A percentile compares a stretch with the other conserved stretches of the same genome.
Conservation (phyloP, 2,797 vertebrate genomes). For the Anguilla anguilla region DNA sequence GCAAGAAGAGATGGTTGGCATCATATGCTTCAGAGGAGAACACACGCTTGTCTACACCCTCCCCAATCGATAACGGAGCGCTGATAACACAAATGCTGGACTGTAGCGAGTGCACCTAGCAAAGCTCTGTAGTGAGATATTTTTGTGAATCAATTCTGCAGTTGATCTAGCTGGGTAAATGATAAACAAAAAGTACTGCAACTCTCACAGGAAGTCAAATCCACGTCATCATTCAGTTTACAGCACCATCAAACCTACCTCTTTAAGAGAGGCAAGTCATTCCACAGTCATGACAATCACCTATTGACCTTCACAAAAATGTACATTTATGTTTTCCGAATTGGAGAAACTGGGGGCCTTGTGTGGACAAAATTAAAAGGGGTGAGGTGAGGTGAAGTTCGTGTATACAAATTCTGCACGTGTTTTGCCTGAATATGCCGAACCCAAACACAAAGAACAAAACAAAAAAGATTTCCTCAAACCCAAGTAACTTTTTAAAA, state of each 20-base stretch:
- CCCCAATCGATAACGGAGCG: no score
- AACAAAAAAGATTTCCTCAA: neutral
- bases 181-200: neutral
- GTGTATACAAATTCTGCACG: neutral
- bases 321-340: neutral
- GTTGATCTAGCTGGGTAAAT: neutral
- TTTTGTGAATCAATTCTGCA: neutral
- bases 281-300: neutral
- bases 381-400: neutral
- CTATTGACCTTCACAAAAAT: neutral
- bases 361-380: neutral
- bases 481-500: neutral
- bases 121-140: neutral
- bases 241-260: neutral
- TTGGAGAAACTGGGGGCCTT: neutral
- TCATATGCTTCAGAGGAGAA: no score
- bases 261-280: neutral
- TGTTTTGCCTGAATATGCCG: slow-evolving; percentile 40
- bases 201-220: neutral
- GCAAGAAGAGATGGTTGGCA: no score
- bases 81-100: neutral
- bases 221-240: neutral
- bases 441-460: slow-evolving; percentile 32
- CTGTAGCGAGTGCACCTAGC: neutral
- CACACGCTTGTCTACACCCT: no score